Conservation (phyloP, 2,888 invertebrate species). For the Teinopalpus imperialis region DNA sequence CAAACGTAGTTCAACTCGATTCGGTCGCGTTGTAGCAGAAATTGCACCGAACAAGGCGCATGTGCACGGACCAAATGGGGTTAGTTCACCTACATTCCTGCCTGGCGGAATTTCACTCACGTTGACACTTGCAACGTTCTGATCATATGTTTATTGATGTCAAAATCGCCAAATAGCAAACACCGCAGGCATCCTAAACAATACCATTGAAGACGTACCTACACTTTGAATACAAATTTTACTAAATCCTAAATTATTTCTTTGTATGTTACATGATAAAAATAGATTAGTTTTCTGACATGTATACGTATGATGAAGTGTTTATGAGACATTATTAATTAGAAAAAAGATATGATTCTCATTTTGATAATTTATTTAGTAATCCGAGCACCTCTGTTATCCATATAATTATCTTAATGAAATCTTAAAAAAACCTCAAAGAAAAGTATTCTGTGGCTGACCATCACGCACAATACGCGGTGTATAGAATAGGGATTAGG, state of each 20-base stretch:
- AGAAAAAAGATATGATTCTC: too few relatives aligned
- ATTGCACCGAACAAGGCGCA: conserved; percentile 64
- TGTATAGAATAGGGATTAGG: too few relatives aligned
- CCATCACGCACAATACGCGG: conserved; percentile 2
- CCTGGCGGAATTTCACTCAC: conserved; percentile 75
- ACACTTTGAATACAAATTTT: too few relatives aligned
- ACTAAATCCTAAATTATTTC: too few relatives aligned
- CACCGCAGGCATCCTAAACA: not conserved
- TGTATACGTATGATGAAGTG: too few relatives aligned
- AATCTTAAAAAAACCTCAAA: too few relatives aligned
- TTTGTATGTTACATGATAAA: not conserved
- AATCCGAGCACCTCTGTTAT: conserved; percentile 20
- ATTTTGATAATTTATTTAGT: conserved; percentile 19
- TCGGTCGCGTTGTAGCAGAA: conserved; percentile 63
- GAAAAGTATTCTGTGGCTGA: conserved; percentile 16
- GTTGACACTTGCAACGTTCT: conserved; percentile 59
- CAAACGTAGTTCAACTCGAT: conserved; percentile 48
- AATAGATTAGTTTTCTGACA: not conserved
- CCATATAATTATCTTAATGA: conserved; percentile 5
- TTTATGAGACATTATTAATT: too few relatives aligned
- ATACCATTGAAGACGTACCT: too few relatives aligned
- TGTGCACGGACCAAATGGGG: conserved; percentile 71
- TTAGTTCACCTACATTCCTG: conserved; percentile 76
- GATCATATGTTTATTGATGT: conserved; percentile 52
- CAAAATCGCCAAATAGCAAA: conserved; percentile 31